Base-by-base conservation (phyloP, 2,888 invertebrate genomes). In the Rhogogaster chlorosoma region DNA sequence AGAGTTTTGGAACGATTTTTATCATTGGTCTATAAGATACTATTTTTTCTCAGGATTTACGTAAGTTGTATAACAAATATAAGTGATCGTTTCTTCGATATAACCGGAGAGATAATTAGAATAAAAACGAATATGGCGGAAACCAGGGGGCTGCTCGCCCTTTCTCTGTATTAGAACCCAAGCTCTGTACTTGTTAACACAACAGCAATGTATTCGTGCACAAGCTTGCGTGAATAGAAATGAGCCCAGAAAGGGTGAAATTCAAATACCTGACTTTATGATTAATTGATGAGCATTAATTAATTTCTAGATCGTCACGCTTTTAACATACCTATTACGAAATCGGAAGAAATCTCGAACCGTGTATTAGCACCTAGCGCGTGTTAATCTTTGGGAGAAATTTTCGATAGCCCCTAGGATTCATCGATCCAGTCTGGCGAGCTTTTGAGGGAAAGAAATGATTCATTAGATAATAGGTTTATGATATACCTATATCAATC, bases 391-490 rank as follows among this genome's bases (percentile, higher is more conserved):
- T 15, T 32, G 0, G 53, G 29, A 57, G 36, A 57, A 57, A 26
- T 78, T 57, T 78, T 78, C n/a, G 36, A 78, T 53, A 32, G n/a
- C 32, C 32, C 45, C 15, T 49, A 57, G 32, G 61, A 26, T 80
- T 80, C 80, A 80, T 80, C 36, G 80, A 80, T 80, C 80, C 80
- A 64, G 64, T 36, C 38, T 64, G 61, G 61, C n/a, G 6, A 36
- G 80, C 22, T 42, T 80, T 26, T 5, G 22, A 15, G 36, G 0
- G 22, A 53, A 64, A 80, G 53, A 45, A 78, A 78, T 78, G 29
- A 78, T 78, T 78, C 78, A 22, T 36, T 9, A 49, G 77, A 26
- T 42, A 29, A 45, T 42, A 18, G 38, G 7, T 38, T 7, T n/a
- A 36, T 61, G 7, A 61, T 61, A 9, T 15, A 26, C 29, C 22